Conservation (phyloP, 2,888 invertebrate genomes). For the Epistrophe grossulariae region DNA sequence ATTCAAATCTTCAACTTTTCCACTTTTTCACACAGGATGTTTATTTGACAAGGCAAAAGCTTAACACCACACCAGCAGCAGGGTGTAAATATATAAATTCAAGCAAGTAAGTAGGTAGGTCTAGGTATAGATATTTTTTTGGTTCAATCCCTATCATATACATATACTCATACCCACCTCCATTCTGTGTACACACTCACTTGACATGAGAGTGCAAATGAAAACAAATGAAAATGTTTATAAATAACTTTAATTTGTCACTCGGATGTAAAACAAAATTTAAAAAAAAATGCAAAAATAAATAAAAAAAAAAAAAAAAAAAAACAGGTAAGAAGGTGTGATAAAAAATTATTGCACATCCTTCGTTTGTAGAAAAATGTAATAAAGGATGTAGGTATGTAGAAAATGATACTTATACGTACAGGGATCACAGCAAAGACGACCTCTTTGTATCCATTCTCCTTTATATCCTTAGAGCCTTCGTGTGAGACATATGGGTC, state of each 20-base stretch:
- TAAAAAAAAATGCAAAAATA: conserved; percentile 27
- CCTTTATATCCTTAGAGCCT: neutral
- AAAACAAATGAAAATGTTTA: conserved; percentile 71
- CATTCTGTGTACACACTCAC: neutral
- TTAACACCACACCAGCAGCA: conserved; percentile 17
- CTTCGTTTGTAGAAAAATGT: neutral
- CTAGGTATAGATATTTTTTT: neutral
- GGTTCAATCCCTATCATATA: neutral
- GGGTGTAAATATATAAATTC: neutral
- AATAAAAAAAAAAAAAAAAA: neutral
- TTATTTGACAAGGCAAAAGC: conserved; percentile 62
- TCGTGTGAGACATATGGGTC: conserved; percentile 1
- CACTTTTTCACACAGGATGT: conserved; percentile 58
- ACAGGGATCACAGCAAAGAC: neutral
- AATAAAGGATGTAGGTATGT: neutral
- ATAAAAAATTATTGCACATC: conserved; percentile 40
- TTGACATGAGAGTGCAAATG: conserved; percentile 45
- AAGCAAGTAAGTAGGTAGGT: neutral
- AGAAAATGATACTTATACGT: neutral
- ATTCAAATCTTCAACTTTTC: conserved; percentile 72
- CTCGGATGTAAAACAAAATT: conserved; percentile 21
- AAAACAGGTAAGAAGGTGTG: conserved; percentile 6
- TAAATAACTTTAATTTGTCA: conserved; percentile 73
- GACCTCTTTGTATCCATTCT: neutral
- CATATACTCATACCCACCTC: neutral